These are phyloP conservation scores for Patagioenas fasciata DNA, from an alignment of 2,113 vertebrate genomes.

Conservation along the genomic window DNA sequence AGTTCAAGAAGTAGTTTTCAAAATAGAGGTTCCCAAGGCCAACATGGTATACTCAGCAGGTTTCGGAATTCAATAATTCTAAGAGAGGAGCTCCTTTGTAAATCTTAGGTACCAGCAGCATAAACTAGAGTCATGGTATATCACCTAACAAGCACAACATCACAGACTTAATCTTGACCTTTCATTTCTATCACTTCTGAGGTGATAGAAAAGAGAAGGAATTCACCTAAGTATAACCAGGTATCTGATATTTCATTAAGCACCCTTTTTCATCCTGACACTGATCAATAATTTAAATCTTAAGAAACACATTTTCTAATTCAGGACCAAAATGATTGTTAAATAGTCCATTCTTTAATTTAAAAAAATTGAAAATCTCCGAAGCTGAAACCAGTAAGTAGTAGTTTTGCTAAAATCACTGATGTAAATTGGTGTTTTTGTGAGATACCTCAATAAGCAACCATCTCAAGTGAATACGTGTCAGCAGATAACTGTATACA, in stretches of 20 bases:
- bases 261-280: not conserved
- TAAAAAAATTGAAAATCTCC: not conserved
- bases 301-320: not conserved
- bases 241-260: not conserved
- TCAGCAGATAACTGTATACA: not conserved
- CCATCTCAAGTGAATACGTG: not conserved
- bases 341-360: not conserved
- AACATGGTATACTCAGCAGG: not conserved
- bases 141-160: not conserved
- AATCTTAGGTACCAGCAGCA: not conserved
- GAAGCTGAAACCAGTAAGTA: not conserved
- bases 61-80: not conserved
- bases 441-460: not conserved
- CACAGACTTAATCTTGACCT: not conserved
- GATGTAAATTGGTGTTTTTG: not conserved
- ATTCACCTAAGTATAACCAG: not conserved
- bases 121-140: not conserved
- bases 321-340: not conserved
- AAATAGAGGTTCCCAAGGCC: not conserved
- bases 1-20: constrained; percentile 1
- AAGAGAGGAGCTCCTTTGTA: not conserved
- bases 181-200: not conserved
- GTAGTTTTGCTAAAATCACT: not conserved
- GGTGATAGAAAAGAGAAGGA: not conserved
- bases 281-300: not conserved